A percentile compares a stretch with the other conserved stretches of the same genome.
These are phyloP conservation scores for Characodon lateralis DNA, from an alignment of 2,797 vertebrate genomes.

Conservation along the genomic window DNA sequence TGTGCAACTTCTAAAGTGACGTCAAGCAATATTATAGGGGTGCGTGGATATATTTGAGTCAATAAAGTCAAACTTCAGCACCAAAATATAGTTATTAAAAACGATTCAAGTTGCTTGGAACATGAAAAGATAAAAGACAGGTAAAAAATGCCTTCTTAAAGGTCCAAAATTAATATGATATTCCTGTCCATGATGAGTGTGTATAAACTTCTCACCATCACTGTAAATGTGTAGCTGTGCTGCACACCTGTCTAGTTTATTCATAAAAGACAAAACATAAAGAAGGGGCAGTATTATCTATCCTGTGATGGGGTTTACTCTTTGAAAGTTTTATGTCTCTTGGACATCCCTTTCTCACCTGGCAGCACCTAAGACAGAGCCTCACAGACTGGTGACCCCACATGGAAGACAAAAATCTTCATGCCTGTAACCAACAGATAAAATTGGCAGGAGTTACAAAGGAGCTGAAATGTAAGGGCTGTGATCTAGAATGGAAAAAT, in stretches of 20 bases:
- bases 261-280: constrained; percentile 22
- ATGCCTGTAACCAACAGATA: constrained; percentile 62
- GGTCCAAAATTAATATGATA: not conserved
- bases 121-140: not conserved
- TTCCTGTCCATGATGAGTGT: not conserved
- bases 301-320: constrained; percentile 20
- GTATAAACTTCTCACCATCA: not conserved
- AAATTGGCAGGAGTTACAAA: constrained; percentile 26
- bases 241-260: constrained; percentile 31
- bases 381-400: constrained; percentile 63
- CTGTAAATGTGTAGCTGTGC: constrained; percentile 11
- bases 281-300: constrained; percentile 11
- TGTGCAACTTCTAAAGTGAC: not conserved
- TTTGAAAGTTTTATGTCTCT: constrained; percentile 52
- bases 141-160: not conserved
- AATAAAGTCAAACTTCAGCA: not conserved
- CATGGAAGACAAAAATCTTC: constrained; percentile 73
- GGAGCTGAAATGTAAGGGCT: constrained; percentile 20
- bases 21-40: not conserved
- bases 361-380: constrained; percentile 61
- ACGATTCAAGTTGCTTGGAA: not conserved
- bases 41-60: not conserved
- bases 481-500: constrained; percentile 50
- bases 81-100: not conserved
- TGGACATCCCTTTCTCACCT: constrained; percentile 37